Evolutionary conservation across 2,797 vertebrate genomes (phyloP).

Genomic region (Tenualosa thibaudeaui): DNA sequence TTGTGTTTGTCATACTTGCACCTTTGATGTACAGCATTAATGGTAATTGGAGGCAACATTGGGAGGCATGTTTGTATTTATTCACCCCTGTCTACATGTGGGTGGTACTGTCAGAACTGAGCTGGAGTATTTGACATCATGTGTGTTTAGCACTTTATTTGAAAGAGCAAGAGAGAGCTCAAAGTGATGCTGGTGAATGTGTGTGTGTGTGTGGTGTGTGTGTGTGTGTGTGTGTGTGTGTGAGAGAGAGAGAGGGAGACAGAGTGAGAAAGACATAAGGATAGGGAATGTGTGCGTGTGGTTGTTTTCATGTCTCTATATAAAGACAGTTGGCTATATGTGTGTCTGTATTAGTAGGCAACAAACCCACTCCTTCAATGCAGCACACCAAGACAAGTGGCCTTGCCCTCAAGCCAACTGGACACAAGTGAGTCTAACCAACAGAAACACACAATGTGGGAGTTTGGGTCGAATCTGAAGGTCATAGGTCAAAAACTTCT

Average conservation of each 20-base stretch:
- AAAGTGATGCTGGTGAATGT: not conserved
- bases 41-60: not conserved
- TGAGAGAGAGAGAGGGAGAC: too few relatives aligned
- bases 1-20: not conserved
- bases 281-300: not conserved
- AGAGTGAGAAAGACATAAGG: not conserved
- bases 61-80: not conserved
- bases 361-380: not conserved
- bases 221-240: not conserved
- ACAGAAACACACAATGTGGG: not conserved
- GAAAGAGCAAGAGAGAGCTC: not conserved
- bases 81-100: not conserved
- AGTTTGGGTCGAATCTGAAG: not conserved
- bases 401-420: not conserved
- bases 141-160: not conserved
- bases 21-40: conserved; percentile 12
- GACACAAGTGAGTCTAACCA: conserved; percentile 4
- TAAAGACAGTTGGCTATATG: not conserved
- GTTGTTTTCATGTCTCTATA: not conserved
- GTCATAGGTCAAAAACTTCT: not conserved
- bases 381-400: not conserved
- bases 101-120: not conserved
- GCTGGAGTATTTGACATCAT: conserved; percentile 20
- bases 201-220: not conserved
- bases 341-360: not conserved